Base-by-base conservation (phyloP, 2,797 vertebrate species). In the Cyclura pinguis region DNA sequence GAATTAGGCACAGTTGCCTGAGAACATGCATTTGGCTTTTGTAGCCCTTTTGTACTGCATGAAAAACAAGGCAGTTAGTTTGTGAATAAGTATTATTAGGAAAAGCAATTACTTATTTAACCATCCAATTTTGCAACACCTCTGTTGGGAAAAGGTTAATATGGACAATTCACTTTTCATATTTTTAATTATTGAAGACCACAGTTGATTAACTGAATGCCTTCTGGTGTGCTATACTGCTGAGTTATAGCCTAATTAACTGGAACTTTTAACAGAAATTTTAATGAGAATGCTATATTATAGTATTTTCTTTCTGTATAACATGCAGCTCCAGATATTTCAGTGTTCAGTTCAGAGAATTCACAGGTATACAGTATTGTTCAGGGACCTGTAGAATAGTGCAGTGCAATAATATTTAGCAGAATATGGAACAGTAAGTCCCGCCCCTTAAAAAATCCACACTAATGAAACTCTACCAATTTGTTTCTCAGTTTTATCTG, bases 81-180 rank as follows among this genome's bases (percentile, higher is more conserved):
- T 88, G 27, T 55, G 52, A 55, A 52, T 67, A 80, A 47, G 64
- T 57, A 73, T 80, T 38, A 7, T 27, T 50, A 32, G 38, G 18
- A 32, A 87, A 76, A 78, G 57, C 47, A 77, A 55, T 91, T 84
- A 77, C 10, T 85, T 91, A 91, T 78, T 91, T 84, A 84, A 88
- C 62, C 35, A 59, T 72, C 82, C 74, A 29, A 85, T 85, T 80
- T 74, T 59, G 67, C 35, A 85, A 52, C 55, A 73, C 35, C 22
- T 42, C 24, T 50, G 12, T 80, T 85, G 64, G 13, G 62, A 10
- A 38, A 88, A 24, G 82, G 59, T 47, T 84, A 77, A 57, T 24
- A 27, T 72, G 73, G 72, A 84, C 55, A 64, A 87, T 74, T 72
- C 52, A 73, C 35, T 74, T 88, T 55, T 67, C 27, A 6, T 81